Evolutionary conservation across 2,113 vertebrate species (phyloP).

Genomic region (Oryzias javanicus): DNA sequence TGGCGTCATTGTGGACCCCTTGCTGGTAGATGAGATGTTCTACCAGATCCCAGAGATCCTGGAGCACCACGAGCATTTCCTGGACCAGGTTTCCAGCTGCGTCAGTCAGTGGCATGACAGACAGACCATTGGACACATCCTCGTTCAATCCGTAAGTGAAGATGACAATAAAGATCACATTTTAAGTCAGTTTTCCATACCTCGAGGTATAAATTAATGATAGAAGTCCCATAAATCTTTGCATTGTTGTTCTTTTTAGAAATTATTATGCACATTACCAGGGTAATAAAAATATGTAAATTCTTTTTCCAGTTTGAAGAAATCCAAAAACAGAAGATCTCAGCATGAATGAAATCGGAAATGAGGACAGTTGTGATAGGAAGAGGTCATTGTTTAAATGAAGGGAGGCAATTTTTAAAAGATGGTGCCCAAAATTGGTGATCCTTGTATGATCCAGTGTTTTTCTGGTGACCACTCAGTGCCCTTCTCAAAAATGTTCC

Average conservation of each 20-base stretch:
- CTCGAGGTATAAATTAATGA: too few relatives aligned
- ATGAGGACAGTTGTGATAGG: neutral
- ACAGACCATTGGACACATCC: slow-evolving; percentile 92
- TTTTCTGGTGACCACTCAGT: slow-evolving; percentile 36
- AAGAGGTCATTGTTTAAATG: neutral
- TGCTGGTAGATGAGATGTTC: slow-evolving; percentile 96
- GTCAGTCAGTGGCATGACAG: slow-evolving; percentile 92
- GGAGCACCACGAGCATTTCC: slow-evolving; percentile 95
- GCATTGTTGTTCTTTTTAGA: neutral
- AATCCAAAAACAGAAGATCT: neutral
- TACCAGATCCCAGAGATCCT: slow-evolving; percentile 97
- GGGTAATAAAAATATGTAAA: neutral
- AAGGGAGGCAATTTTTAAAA: slow-evolving; percentile 20
- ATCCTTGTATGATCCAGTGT: slow-evolving; percentile 37
- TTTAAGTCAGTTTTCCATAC: neutral
- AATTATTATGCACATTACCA: neutral
- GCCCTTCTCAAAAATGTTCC: slow-evolving; percentile 53
- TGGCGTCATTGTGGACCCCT: slow-evolving; percentile 87
- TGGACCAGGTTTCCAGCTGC: slow-evolving; percentile 88
- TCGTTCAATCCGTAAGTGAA: slow-evolving; percentile 89
- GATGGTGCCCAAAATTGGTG: slow-evolving; percentile 33
- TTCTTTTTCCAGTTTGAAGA: neutral
- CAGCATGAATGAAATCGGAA: neutral
- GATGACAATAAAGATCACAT: too few relatives aligned
- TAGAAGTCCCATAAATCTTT: too few relatives aligned